These are phyloP conservation scores for Lordiphosa stackelbergi DNA, from an alignment of 1,140 invertebrate genomes.

Conservation along the genomic window DNA sequence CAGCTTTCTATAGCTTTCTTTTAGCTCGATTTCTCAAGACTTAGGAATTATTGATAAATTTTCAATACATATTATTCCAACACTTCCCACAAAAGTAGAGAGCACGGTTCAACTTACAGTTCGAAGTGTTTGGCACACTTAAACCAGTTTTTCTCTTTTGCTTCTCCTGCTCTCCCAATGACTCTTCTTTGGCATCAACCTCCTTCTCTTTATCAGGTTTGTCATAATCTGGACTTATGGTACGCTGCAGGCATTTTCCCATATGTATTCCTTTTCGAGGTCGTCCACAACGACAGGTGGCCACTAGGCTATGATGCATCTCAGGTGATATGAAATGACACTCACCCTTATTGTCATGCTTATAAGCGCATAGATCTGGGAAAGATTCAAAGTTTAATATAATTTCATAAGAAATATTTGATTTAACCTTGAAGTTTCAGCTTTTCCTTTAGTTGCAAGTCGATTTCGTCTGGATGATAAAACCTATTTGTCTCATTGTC, in stretches of 20 bases:
- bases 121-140: slow-evolving; percentile 57
- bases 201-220: not conserved
- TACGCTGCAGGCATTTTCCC: slow-evolving; percentile 64
- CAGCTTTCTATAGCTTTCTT: not conserved
- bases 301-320: slow-evolving; percentile 55
- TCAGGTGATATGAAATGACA: slow-evolving; percentile 61
- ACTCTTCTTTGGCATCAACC: not conserved
- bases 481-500: slow-evolving; percentile 45
- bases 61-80: too few relatives aligned
- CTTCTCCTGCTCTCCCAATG: not conserved
- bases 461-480: slow-evolving; percentile 64
- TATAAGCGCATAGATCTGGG: slow-evolving; percentile 46
- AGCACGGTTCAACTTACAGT: slow-evolving; percentile 36
- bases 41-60: too few relatives aligned
- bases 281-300: slow-evolving; percentile 66
- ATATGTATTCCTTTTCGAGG: slow-evolving; percentile 45
- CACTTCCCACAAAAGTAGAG: too few relatives aligned
- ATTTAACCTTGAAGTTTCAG: slow-evolving; percentile 39
- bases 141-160: not conserved
- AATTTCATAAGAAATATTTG: not conserved
- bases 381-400: not conserved
- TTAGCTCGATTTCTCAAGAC: too few relatives aligned
- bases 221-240: slow-evolving; percentile 33
- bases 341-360: slow-evolving; percentile 53
- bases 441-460: slow-evolving; percentile 35